These are phyloP conservation scores for Colinus virginianus DNA, from an alignment of 2,113 vertebrate genomes.

Conservation along the genomic window DNA sequence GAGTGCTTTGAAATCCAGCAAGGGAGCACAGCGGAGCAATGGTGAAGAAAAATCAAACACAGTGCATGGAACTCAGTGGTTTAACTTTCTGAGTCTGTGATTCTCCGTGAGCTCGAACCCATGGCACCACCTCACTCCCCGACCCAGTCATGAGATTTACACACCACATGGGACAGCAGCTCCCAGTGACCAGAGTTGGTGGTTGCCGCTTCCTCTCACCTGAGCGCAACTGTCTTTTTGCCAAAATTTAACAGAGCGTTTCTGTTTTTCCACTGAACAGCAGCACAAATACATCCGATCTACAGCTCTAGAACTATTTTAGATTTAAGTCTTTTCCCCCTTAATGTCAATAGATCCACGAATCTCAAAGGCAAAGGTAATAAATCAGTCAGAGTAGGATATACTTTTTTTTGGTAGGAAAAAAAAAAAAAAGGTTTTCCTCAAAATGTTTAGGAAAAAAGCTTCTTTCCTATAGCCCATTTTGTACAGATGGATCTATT, in stretches of 20 bases:
- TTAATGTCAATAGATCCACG: constrained; percentile 20
- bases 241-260: neutral
- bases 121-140: neutral
- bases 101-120: neutral
- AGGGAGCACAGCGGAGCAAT: constrained; percentile 23
- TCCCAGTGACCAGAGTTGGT: neutral
- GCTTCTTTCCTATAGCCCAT: neutral
- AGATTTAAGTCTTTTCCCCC: constrained; percentile 6
- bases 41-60: constrained; percentile 32
- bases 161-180: neutral
- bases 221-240: neutral
- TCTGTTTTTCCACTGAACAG: neutral
- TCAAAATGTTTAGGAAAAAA: neutral
- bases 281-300: neutral
- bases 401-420: neutral
- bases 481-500: neutral
- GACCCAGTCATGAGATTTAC: neutral
- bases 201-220: neutral
- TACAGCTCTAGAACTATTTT: neutral
- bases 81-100: neutral
- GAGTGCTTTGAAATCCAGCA: constrained; percentile 25
- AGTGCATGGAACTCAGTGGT: neutral
- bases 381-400: neutral
- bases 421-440: neutral
- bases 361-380: neutral